Evolutionary conservation across 2,888 invertebrate species (phyloP), one percentile per base, ranked within the genome.

Genomic region (Fragum sueziense): DNA sequence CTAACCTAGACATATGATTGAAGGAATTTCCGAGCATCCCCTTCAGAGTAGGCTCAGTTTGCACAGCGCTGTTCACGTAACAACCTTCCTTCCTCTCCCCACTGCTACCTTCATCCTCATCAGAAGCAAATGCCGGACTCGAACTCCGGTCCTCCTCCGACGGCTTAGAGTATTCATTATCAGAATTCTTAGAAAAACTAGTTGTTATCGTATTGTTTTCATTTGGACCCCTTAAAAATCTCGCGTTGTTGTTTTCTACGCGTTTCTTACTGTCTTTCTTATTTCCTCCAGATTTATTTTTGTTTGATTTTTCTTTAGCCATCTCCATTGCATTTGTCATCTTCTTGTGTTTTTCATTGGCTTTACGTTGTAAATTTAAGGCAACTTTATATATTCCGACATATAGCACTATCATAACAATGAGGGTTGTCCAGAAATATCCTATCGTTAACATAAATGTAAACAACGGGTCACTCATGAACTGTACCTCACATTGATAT

Each of bases 351-450:
- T 99, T 99, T 0, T 97, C 98, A 94, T 98, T 97, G 88, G 98
- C 97, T 92, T 98, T 98, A 93, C 97, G 97, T 93, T 99, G 98
- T 97, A 99, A 97, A 88, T 97, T 97, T 91, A 98, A 97, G 7
- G 99, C 99, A 52, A 98, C 98, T 92, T 97, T 97, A 93, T 99
- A 99, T 90, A 99, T 99, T 14, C 98, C 99, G 67, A 97, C 97
- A 93, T 99, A 99, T 14, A 99, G 95, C 77, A 97, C 96, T 92
- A 99, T 97, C 82, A 99, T 95, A 54, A 99, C 98, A 74, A 98
- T 96, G 41, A 99, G 94, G 0, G 99, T 99, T 59, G 97, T 97
- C 99, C 98, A 99, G 93, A 98, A 99, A 93, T 99, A 99, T 68
- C 97, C 97, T 89, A 99, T 97, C 74, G 99, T 99, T 77, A 99